Evolutionary conservation across 2,797 vertebrate genomes (phyloP).

Genomic region (Pitangus sulphuratus): DNA sequence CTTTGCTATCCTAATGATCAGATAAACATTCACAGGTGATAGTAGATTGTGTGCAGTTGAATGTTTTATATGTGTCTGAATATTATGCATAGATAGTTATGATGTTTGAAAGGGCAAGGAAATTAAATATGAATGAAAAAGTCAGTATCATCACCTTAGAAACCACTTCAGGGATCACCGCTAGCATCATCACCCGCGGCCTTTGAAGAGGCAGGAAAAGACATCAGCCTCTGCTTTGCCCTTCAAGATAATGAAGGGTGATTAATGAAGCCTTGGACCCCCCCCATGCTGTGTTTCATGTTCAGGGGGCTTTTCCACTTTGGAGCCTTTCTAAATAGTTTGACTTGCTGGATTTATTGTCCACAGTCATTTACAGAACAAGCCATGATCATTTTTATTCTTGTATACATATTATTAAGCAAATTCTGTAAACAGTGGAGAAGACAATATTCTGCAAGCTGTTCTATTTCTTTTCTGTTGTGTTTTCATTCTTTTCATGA

Average conservation of each 20-base stretch:
- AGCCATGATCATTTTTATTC: neutral
- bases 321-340: neutral
- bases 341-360: neutral
- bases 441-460: neutral
- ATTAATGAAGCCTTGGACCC: neutral
- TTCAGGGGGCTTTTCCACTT: neutral
- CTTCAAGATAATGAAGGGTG: neutral
- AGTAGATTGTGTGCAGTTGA: neutral
- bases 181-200: accelerated
- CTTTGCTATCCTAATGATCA: neutral
- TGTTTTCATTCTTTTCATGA: neutral
- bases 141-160: neutral
- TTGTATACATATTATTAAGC: neutral
- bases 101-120: neutral
- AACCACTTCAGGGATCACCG: neutral
- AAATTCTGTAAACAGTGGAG: neutral
- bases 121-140: neutral
- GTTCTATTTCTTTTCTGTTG: neutral
- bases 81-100: neutral
- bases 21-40: neutral
- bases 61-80: neutral
- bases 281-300: neutral
- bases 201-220: neutral
- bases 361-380: neutral
- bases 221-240: neutral